Evolutionary conservation across 2,797 vertebrate genomes (phyloP), one percentile per base, ranked within the genome.

Genomic region (Peromyscus attwateri): DNA sequence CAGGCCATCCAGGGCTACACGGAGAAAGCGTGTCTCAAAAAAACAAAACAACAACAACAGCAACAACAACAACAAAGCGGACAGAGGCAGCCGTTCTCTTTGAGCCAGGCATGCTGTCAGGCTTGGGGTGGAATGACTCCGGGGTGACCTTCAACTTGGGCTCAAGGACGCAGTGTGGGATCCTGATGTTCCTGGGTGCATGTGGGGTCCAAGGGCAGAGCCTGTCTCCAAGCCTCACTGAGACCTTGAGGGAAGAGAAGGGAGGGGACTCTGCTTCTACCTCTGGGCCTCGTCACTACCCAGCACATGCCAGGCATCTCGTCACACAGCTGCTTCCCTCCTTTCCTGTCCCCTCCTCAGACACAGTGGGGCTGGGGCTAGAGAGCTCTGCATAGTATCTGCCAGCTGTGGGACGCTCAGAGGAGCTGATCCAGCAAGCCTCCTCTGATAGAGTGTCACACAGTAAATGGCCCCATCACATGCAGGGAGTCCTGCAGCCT

Each of bases 111-210:
- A 46, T 1, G 5, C 60, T 60, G 7, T 52, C 71, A 40, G 25
- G 27, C 19, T 95, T 3, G 0, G 14, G 34, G 87, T 60, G 70
- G 52, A 52, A 16, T 43, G 10, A 43, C 37, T 75, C 27, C 0
- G 5, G 43, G 23, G 46, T 92, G 83, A 80, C 55, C 90, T 93
- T 92, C 88, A 92, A 49, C 92, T 89, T 40, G 49, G 43, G n/a
- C 77, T 46, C 77, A 71, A 71, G 77, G 76, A 76, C 17, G 2
- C 31, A 81, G 4, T 11, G 27, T 34, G 68, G 55, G 73, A 77
- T 13, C 75, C 81, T 73, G 81, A 11, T 57, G 29, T 29, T 87
- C 43, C 71, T 64, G 0, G 10, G 23, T 55, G 3, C 7, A 16
- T 73, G 9, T 25, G 75, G 37, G n/a, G 57, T 60, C 21, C 23